Evolutionary conservation across 1,140 invertebrate genomes (phyloP).

Genomic region (Micrasema longulum): DNA sequence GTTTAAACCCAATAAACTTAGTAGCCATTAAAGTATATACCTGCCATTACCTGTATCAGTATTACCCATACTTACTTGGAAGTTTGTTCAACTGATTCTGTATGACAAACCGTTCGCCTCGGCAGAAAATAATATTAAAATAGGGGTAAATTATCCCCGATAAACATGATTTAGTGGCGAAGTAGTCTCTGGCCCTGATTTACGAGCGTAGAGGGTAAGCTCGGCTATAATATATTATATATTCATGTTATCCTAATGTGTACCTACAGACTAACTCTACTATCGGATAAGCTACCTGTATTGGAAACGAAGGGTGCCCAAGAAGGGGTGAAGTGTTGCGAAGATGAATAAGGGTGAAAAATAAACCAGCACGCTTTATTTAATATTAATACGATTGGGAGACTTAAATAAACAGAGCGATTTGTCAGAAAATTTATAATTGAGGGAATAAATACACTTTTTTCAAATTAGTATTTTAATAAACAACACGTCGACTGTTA

Average conservation of each 20-base stretch:
- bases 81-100: too few species aligned
- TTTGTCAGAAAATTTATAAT: too few species aligned
- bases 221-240: constrained; percentile 11
- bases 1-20: too few species aligned
- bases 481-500: too few species aligned
- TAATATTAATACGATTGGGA: constrained; percentile 15
- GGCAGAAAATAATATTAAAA: constrained; percentile 24
- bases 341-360: constrained; percentile 2
- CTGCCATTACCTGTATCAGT: too few species aligned
- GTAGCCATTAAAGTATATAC: too few species aligned
- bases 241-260: constrained; percentile 38
- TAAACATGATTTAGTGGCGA: not conserved
- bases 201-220: constrained; percentile 11
- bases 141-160: constrained; percentile 18
- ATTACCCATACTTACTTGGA: too few species aligned
- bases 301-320: not conserved
- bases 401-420: not conserved
- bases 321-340: constrained; percentile 14
- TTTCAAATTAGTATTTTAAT: too few species aligned
- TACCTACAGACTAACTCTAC: not conserved
- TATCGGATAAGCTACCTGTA: not conserved
- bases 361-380: not conserved
- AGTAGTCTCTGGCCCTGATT: constrained; percentile 22
- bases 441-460: too few species aligned
- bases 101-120: not conserved